Base-by-base conservation (phyloP, 2,888 invertebrate species). In the Dastarcus helophoroides region DNA sequence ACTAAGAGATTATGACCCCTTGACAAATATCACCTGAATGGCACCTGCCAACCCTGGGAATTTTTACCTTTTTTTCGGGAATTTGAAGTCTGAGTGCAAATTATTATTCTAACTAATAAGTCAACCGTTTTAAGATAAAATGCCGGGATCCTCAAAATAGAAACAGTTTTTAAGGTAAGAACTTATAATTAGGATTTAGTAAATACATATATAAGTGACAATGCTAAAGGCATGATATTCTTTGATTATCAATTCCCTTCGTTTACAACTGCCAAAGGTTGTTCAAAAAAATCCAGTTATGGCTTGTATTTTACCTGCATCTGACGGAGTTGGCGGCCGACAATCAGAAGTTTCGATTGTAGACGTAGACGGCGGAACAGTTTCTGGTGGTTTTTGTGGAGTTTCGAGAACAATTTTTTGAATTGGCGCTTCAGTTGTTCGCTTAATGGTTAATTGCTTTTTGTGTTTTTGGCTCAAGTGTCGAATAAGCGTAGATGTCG, bases 181-280 rank as follows among this genome's bases (percentile, higher is more conserved):
- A 31, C 26, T 24, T 35, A 32, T 46, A 47, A 28, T 33, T 22
- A 11, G 44, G 43, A 26, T 41, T 42, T 19, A 32, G 17, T 11
- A 35, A 32, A 28, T 45, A 32, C 11, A 48, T 36, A 35, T 28
- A 40, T 51, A 47, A 22, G 52, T 47, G 8, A 53, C 53, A 17
- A 54, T 42, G 26, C 37, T 43, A 28, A 51, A 49, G 13, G 53
- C 48, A 33, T 53, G 51, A 37, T 47, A 48, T 37, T 51, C 50
- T 26, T 33, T 35, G 4, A 42, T 41, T 15, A 50, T 50, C 43
- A 53, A 42, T 11, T 26, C 21, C 19, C 50, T n/a, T n/a, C n/a
- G n/a, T n/a, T n/a, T n/a, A 30, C 26, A 49, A 37, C 32, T 43
- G 40, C 22, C 35, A 31, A 38, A 21, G 13, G 36, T 35, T 16